Conservation (phyloP, 2,797 vertebrate species). For the Cyprinodon diabolis region DNA sequence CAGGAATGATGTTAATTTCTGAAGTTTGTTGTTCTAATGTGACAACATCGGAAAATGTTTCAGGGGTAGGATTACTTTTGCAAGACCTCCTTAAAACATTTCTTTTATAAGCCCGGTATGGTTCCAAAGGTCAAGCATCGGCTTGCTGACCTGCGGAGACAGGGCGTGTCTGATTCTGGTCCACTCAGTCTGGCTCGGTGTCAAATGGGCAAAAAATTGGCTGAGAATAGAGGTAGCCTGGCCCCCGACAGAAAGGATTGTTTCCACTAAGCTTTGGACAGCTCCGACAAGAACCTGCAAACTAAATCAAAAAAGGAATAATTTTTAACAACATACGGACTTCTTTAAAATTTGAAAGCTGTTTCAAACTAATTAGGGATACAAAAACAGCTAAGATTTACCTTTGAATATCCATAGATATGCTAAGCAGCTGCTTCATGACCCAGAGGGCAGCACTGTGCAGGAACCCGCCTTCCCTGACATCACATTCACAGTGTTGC, state of each 20-base stretch:
- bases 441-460: slow-evolving; percentile 88
- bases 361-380: background rate
- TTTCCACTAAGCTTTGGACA: slow-evolving; percentile 82
- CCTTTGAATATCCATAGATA: slow-evolving; percentile 85
- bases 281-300: slow-evolving; percentile 87
- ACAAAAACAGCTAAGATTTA: slow-evolving; percentile 52
- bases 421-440: slow-evolving; percentile 85
- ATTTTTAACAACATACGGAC: background rate
- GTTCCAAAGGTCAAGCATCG: background rate
- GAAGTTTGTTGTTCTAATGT: background rate
- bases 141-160: slow-evolving; percentile 83
- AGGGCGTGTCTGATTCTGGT: slow-evolving; percentile 82
- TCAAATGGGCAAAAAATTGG: slow-evolving; percentile 80
- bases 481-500: slow-evolving; percentile 72
- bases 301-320: slow-evolving; percentile 73
- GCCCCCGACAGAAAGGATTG: slow-evolving; percentile 76
- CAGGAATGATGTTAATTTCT: too few species aligned
- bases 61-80: background rate
- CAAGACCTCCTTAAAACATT: background rate
- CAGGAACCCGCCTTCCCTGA: slow-evolving; percentile 85
- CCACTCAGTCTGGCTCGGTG: slow-evolving; percentile 85
- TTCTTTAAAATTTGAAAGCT: background rate
- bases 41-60: background rate
- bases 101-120: background rate
- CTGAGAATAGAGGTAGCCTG: slow-evolving; percentile 67